Evolutionary conservation across 2,113 vertebrate species (phyloP).

Genomic region (Sorex araneus): DNA sequence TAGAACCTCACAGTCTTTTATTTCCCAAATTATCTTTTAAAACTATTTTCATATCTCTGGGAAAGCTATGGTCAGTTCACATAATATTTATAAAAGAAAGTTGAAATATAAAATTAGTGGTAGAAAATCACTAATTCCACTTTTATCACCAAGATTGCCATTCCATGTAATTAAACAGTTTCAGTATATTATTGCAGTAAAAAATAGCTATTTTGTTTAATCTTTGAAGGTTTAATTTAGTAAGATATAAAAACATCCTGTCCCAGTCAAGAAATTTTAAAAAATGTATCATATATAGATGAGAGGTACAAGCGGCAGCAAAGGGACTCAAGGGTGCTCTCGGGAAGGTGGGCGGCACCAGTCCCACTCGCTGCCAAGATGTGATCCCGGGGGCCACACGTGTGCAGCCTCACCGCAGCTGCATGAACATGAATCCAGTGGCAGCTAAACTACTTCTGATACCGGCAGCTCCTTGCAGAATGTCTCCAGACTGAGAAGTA

Average conservation of each 20-base stretch:
- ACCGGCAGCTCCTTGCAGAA: too few relatives aligned
- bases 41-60: not conserved
- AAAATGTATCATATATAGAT: not conserved
- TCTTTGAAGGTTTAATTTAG: slow-evolving; percentile 45
- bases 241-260: slow-evolving; percentile 20
- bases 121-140: not conserved
- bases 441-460: too few relatives aligned
- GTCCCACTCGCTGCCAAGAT: too few relatives aligned
- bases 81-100: not conserved
- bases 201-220: not conserved
- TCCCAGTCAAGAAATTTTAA: not conserved
- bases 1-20: not conserved
- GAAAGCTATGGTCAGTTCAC: not conserved
- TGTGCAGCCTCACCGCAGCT: too few relatives aligned
- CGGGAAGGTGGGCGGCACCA: too few relatives aligned
- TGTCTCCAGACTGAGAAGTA: too few relatives aligned
- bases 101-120: not conserved
- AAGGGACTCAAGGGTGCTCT: too few relatives aligned
- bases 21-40: not conserved
- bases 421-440: too few relatives aligned
- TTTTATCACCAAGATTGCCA: not conserved
- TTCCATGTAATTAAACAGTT: not conserved
- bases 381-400: too few relatives aligned
- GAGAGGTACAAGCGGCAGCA: too few relatives aligned
- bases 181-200: not conserved